A percentile compares a stretch with the other conserved stretches of the same genome.
These are phyloP conservation scores for Microctenopoma lineatum DNA, from an alignment of 2,797 vertebrate genomes.

Conservation along the genomic window DNA sequence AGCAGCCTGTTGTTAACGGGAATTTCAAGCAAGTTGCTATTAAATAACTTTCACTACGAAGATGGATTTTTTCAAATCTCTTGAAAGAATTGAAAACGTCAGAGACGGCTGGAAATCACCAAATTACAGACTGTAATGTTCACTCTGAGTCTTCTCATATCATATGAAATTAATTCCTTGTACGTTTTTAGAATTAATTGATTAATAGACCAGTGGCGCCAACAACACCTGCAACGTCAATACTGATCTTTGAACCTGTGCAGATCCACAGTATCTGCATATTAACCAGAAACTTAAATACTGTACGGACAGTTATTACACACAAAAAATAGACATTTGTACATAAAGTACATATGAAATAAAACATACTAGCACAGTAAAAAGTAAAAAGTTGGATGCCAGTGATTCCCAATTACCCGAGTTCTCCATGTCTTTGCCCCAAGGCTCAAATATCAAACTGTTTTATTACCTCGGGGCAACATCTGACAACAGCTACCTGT, in stretches of 20 bases:
- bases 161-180: no score
- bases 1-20: constrained; percentile 44
- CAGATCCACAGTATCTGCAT: no score
- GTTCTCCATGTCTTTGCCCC: constrained; percentile 42
- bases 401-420: constrained; percentile 59
- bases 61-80: neutral
- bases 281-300: no score
- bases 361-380: neutral
- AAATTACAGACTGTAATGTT: no score
- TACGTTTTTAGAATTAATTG: neutral
- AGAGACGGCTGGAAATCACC: no score
- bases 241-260: no score
- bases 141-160: no score
- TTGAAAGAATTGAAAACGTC: no score
- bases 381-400: constrained; percentile 29
- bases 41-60: constrained; percentile 19
- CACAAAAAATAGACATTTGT: neutral
- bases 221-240: neutral
- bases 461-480: constrained; percentile 43
- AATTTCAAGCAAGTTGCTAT: constrained; percentile 34
- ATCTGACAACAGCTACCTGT: constrained; percentile 50
- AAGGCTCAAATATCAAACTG: constrained; percentile 45
- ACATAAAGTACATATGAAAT: neutral
- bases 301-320: constrained; percentile 1
- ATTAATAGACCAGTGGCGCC: no score